Evolutionary conservation across 2,888 invertebrate species (phyloP), one percentile per base, ranked within the genome.

Genomic region (Branchipolynoe longqiensis): DNA sequence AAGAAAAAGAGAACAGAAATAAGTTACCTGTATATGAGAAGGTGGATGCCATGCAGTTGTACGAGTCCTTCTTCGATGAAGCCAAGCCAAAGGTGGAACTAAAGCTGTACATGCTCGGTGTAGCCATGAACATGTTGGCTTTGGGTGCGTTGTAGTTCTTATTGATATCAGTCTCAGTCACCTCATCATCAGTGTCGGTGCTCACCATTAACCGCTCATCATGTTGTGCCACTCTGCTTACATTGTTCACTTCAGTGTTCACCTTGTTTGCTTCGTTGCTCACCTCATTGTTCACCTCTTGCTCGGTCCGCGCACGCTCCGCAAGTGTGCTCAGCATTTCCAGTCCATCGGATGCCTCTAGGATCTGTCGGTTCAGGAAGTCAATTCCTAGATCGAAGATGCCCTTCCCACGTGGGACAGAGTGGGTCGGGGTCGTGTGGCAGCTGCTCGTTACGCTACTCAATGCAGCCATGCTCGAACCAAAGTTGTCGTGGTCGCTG

Each of bases 91-190:
- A 78, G 18, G 41, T 78, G 48, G 78, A 78, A 28, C 48, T 78
- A 25, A 78, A 78, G 41, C 48, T 78, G 54, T 48, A 78, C 54
- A 78, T 78, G 22, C 48, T 48, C 2, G 62, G 62, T n/a, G 62
- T 41, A 22, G 59, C 83, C 40, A 83, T 78, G 48, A 78, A 62
- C 83, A 83, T 83, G 40, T 28, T 62, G 40, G 83, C 62, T 38
- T 83, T 88, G 36, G 88, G 88, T 22, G 82, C 87, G 54, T 88
- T 88, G 83, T 88, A 88, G 73, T 86, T 86, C 22, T 41, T 40
- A 56, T 82, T 86, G n/a, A 88, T 64, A 62, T 88, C 88, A 0
- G 86, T 85, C 1, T 87, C 82, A n/a, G n/a, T n/a, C 2, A 3
- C 41, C 28, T 56, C 82, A 28, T 48, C 82, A 4, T 48, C 56